Evolutionary conservation across 2,797 vertebrate species (phyloP), one percentile per base, ranked within the genome.

Genomic region (Characodon lateralis): DNA sequence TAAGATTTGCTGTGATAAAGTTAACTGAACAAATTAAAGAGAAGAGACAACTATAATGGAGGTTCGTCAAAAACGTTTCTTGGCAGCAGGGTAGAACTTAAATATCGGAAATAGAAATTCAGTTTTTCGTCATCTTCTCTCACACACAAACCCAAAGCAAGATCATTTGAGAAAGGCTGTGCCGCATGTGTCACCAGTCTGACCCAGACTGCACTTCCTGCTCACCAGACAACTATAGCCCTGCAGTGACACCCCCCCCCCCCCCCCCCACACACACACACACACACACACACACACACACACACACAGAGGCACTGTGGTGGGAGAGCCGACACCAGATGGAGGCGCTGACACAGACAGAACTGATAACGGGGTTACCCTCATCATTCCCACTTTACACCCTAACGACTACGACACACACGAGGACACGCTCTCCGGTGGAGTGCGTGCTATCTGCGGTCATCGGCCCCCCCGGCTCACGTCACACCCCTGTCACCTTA

Each of bases 171-270:
- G 58, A 77, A 66, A 88, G 76, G 77, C 88, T 90, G 87, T 73
- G 59, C 78, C 89, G 76, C 80, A 81, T 87, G 76, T 97, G 96
- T 96, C 95, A 96, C 96, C 94, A 95, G 91, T 91, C 94, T 94
- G 94, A 96, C 95, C 95, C 89, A 93, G 94, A 94, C 83, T 94
- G 85, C 91, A 92, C 95, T 95, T 94, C 96, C 94, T 90, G 91
- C 90, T 94, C 92, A 94, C 93, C 92, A 81, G 88, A 93, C 90
- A 93, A 86, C 87, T 83, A 85, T 84, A 9, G 81, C 89, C 92
- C 93, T 91, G 53, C 78, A 81, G 90, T 90, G 86, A 85, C 68
- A 77, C 75, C 83, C 82, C 78, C 69, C 63, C 63, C 68, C 71
- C 73, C 73, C 72, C 80, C 72, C 78, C 82, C 69, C 76, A 58